phyloP scores from a whole-genome alignment of 2,113 vertebrate species.

The Calyptommatus sinebrachiatus region DNA sequence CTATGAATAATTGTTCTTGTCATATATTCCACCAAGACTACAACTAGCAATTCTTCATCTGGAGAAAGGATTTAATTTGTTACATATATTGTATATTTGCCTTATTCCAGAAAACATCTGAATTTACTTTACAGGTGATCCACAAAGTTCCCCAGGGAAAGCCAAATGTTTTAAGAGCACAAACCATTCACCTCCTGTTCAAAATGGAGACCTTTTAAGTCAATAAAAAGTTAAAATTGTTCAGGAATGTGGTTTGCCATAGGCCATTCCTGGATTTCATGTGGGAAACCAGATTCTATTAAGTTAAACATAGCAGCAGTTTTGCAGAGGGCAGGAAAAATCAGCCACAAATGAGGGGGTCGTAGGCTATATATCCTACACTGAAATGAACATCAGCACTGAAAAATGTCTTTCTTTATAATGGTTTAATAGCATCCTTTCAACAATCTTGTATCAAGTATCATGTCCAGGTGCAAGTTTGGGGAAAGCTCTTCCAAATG shows the following conservation, averaged over 20 bases:
- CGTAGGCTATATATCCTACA: neutral
- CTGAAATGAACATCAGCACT: neutral
- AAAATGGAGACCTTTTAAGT: neutral
- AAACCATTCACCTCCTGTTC: neutral
- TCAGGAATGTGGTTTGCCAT: neutral
- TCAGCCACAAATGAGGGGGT: neutral
- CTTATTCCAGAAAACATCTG: slow-evolving; percentile 23
- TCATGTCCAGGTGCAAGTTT: no score
- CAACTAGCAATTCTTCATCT: neutral
- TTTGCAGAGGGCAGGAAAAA: slow-evolving; percentile 2
- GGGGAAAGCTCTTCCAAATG: no score
- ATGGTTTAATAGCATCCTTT: neutral
- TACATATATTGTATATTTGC: slow-evolving; percentile 1
- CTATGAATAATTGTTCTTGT: neutral
- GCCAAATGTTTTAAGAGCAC: slow-evolving; percentile 8
- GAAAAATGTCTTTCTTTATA: neutral
- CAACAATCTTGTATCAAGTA: no score
- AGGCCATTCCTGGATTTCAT: neutral
- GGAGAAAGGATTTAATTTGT: neutral
- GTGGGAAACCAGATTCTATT: neutral
- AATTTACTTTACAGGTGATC: slow-evolving; percentile 10
- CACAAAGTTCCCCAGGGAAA: neutral
- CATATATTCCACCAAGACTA: neutral
- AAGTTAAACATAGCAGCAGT: neutral
- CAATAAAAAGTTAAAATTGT: neutral